Conservation (phyloP, 2,797 vertebrate species). For the Fistularia commersonii region DNA sequence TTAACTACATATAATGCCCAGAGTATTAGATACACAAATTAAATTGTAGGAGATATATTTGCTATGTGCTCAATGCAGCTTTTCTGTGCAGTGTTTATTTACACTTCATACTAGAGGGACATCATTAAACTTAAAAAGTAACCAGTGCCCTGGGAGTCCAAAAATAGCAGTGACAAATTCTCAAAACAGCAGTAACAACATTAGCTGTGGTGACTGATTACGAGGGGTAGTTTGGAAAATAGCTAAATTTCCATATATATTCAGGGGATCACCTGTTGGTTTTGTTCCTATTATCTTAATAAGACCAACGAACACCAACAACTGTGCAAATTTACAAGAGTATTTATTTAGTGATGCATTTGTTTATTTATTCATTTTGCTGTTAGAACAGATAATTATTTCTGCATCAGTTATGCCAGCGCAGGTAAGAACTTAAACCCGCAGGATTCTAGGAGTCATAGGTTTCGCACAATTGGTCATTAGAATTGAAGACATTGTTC, state of each 20-base stretch:
- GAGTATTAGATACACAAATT: neutral
- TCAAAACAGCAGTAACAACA: conserved; percentile 21
- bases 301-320: neutral
- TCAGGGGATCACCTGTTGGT: conserved; percentile 14
- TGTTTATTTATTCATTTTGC: too few species aligned
- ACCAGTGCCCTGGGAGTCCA: conserved; percentile 47
- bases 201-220: neutral
- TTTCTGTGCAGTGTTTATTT: conserved; percentile 35
- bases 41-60: neutral
- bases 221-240: too few species aligned
- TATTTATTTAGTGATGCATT: too few species aligned
- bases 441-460: too few species aligned
- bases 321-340: neutral
- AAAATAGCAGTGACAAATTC: conserved; percentile 54
- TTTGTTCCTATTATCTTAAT: neutral
- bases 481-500: neutral
- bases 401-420: too few species aligned
- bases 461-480: too few species aligned
- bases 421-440: too few species aligned
- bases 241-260: neutral
- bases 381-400: too few species aligned
- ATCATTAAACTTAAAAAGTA: conserved; percentile 65
- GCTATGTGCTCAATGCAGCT: conserved; percentile 13
- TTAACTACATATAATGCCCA: too few species aligned
- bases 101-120: conserved; percentile 53